Conservation (phyloP, 2,113 vertebrate genomes). For the Tyrannus savana region DNA sequence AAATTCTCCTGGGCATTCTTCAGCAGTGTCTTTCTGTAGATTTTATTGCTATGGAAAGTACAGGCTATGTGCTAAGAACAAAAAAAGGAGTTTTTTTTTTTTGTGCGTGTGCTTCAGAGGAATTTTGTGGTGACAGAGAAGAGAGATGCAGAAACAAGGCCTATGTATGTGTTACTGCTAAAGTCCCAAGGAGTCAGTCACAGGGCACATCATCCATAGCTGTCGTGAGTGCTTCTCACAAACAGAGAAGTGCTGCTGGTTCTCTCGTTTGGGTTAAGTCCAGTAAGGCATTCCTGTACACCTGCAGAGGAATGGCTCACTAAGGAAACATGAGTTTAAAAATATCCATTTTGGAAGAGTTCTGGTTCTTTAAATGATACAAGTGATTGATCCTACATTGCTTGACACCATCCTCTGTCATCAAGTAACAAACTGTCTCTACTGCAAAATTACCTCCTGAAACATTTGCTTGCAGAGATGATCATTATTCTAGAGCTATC, state of each 20-base stretch:
- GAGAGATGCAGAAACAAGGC: background rate
- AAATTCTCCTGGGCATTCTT: background rate
- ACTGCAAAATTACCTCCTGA: background rate
- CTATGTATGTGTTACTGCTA: rapidly evolving
- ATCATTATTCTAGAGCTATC: background rate
- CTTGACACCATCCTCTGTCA: rapidly evolving
- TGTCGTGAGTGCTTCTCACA: background rate
- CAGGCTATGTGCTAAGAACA: background rate
- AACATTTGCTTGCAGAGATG: background rate
- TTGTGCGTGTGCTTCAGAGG: background rate
- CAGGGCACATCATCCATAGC: background rate
- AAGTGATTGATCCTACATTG: background rate
- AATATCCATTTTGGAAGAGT: background rate
- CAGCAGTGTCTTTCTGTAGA: background rate
- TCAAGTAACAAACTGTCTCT: background rate
- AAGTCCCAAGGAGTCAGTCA: background rate
- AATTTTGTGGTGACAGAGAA: background rate
- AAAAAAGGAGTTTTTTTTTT: background rate
- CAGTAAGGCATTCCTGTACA: background rate
- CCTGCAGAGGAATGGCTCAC: background rate
- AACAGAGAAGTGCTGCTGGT: background rate
- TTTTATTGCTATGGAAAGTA: background rate
- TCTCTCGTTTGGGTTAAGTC: background rate
- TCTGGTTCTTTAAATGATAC: background rate
- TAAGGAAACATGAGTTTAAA: background rate